Conservation (phyloP, 2,113 vertebrate genomes). For the Caracal caracal region DNA sequence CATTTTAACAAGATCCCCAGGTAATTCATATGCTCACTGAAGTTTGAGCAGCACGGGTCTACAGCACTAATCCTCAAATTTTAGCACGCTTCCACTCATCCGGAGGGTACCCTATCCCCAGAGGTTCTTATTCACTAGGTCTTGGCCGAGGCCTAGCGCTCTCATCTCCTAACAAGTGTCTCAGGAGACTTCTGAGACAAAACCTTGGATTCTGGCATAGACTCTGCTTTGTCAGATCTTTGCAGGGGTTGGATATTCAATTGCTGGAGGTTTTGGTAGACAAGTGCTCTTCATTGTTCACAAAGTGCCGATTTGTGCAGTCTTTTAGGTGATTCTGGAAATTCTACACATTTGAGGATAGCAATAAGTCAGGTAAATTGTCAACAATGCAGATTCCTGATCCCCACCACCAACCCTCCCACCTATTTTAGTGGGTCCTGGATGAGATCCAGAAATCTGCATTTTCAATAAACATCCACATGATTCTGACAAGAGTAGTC, state of each 20-base stretch:
- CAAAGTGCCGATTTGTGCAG: not conserved
- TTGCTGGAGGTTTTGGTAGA: not conserved
- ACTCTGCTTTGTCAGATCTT: not conserved
- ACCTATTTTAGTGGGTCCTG: not conserved
- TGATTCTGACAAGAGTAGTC: conserved; percentile 14
- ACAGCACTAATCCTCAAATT: not conserved
- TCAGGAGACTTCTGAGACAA: not conserved
- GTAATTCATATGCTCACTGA: not conserved
- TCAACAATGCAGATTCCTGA: not conserved
- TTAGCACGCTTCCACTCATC: not conserved
- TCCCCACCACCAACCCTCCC: too few relatives aligned
- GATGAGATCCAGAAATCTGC: not conserved
- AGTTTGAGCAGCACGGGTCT: not conserved
- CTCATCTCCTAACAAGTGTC: not conserved
- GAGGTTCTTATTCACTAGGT: not conserved
- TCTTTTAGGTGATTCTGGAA: conserved; percentile 38
- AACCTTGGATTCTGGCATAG: not conserved
- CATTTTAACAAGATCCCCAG: conserved; percentile 19
- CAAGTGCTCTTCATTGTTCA: not conserved
- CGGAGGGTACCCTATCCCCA: too few relatives aligned
- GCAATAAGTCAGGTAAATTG: not conserved
- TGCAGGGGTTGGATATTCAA: not conserved
- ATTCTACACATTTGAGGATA: not conserved
- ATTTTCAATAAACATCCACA: conserved; percentile 40
- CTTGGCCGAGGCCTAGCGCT: not conserved